Evolutionary conservation across 1,140 invertebrate species (phyloP).

Genomic region (Zaprionus kolodkinae): DNA sequence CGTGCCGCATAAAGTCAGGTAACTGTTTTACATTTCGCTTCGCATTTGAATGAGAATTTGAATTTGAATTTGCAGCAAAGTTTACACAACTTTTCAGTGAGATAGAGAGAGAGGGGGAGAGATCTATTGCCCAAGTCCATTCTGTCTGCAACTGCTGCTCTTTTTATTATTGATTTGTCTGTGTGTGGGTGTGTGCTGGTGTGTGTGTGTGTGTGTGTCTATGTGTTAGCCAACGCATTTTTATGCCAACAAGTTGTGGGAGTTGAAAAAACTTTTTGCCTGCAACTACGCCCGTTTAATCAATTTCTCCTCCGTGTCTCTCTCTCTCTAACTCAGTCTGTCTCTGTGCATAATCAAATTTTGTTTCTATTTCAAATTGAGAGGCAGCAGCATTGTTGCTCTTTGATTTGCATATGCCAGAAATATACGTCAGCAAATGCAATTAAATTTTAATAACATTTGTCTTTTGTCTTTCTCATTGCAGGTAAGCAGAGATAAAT

Average conservation of each 20-base stretch:
- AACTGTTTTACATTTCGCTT: conserved; percentile 53
- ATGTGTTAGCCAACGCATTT: conserved; percentile 34
- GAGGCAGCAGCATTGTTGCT: conserved; percentile 29
- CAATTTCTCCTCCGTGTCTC: conserved; percentile 45
- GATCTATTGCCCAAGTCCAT: conserved; percentile 1
- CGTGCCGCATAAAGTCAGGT: conserved; percentile 31
- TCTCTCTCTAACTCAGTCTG: background rate
- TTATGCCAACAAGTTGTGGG: conserved; percentile 33
- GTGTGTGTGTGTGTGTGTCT: background rate
- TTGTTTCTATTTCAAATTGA: conserved; percentile 12
- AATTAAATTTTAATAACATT: conserved; percentile 56
- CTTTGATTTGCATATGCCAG: conserved; percentile 50
- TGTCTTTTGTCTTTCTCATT: conserved; percentile 40
- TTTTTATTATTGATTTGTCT: conserved; percentile 58
- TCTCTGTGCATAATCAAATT: conserved; percentile 46
- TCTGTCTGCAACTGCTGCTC: conserved; percentile 42
- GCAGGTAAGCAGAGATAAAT: conserved; percentile 58
- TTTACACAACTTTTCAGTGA: conserved; percentile 36
- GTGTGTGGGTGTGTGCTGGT: background rate
- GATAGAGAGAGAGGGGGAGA: background rate
- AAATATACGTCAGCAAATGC: conserved; percentile 30
- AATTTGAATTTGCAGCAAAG: conserved; percentile 23
- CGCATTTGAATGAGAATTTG: conserved; percentile 43
- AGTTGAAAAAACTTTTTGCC: conserved; percentile 28
- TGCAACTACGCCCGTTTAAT: conserved; percentile 43